Conservation (phyloP, 1,140 invertebrate species). For the Lepidurus couesii region DNA sequence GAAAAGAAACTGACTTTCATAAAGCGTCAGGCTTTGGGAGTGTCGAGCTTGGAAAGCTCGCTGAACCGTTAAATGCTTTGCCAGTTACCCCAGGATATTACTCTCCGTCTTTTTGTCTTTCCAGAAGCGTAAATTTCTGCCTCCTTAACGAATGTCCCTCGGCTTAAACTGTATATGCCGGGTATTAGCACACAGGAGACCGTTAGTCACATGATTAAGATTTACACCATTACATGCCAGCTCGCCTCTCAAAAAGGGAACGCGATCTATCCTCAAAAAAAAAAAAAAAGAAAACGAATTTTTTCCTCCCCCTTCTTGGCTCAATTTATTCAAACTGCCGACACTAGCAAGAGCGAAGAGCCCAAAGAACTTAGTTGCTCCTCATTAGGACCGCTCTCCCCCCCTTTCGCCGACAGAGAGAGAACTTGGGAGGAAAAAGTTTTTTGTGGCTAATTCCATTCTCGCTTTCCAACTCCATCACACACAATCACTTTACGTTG, state of each 20-base stretch:
- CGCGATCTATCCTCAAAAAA: neutral
- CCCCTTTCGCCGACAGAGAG: neutral
- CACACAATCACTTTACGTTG: conserved; percentile 19
- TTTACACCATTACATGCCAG: neutral
- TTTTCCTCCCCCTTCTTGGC: neutral
- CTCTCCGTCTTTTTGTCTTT: neutral
- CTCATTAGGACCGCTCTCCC: neutral
- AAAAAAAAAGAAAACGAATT: neutral
- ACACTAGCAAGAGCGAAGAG: conserved; percentile 18
- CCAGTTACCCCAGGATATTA: neutral
- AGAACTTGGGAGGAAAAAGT: neutral
- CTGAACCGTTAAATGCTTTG: neutral
- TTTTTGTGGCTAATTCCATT: neutral
- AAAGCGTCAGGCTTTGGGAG: no score
- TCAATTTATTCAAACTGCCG: neutral
- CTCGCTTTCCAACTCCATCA: neutral
- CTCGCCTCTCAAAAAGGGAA: neutral
- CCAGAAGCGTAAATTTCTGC: neutral
- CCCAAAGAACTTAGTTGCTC: neutral
- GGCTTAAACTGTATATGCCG: neutral
- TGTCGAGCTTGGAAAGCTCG: neutral
- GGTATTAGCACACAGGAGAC: neutral
- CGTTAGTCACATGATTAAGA: neutral
- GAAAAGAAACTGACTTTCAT: neutral
- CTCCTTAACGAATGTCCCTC: neutral